A percentile compares a stretch with the other conserved stretches of the same genome.
Conservation (phyloP, 2,797 vertebrate species). For the Intellagama lesueurii region DNA sequence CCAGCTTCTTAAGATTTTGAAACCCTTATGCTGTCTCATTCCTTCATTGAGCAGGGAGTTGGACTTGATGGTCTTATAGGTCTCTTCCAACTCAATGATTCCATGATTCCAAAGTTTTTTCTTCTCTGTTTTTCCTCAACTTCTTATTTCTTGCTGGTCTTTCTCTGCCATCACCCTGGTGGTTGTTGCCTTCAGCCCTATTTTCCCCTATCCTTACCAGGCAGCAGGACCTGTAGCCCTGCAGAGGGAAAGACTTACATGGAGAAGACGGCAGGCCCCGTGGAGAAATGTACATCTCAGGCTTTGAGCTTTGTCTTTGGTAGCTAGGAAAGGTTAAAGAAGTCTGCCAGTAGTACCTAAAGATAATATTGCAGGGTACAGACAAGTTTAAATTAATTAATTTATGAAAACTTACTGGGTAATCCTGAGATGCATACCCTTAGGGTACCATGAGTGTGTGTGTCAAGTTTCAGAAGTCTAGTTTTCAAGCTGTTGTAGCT, state of each 20-base stretch:
- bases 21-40: neutral
- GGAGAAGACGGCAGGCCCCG: neutral
- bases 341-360: neutral
- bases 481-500: neutral
- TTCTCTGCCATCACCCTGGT: neutral
- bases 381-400: neutral
- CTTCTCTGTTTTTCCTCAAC: neutral
- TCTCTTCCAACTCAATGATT: no score
- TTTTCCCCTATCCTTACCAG: neutral
- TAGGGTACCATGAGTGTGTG: neutral
- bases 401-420: neutral
- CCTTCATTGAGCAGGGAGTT: no score
- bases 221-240: neutral
- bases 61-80: no score
- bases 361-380: neutral
- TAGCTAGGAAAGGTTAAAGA: neutral
- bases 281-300: neutral
- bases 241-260: neutral
- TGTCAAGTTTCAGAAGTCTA: neutral
- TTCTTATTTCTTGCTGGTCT: neutral
- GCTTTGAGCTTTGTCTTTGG: neutral
- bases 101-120: neutral
- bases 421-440: neutral
- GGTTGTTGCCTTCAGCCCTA: neutral
- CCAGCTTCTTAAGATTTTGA: neutral